A percentile compares a stretch with the other conserved stretches of the same genome.
Conservation (phyloP, 2,888 invertebrate species). For the Chymomyza caudatula region DNA sequence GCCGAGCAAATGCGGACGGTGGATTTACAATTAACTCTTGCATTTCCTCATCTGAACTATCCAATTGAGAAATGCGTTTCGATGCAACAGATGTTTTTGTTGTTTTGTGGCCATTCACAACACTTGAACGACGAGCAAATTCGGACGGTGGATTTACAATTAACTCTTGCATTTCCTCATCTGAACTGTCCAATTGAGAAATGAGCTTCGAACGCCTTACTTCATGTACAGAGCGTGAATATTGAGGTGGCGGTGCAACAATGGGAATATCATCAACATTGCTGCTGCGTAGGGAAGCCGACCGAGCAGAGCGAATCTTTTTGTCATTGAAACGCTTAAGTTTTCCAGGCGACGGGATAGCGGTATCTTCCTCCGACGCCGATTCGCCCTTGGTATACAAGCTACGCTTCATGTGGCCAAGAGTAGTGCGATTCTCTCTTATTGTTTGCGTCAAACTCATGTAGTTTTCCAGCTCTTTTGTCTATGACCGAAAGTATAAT, state of each 20-base stretch:
- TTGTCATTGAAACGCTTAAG: not conserved
- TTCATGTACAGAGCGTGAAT: not conserved
- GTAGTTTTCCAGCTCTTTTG: slow-evolving; percentile 26
- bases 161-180: not conserved
- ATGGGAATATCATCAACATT: not conserved
- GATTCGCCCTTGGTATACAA: slow-evolving; percentile 53
- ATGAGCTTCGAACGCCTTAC: no score
- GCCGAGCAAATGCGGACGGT: not conserved
- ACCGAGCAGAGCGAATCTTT: not conserved
- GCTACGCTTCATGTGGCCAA: slow-evolving; percentile 15
- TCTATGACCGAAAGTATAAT: slow-evolving; percentile 16
- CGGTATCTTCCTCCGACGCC: slow-evolving; percentile 12
- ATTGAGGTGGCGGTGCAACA: not conserved
- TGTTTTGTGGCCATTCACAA: not conserved
- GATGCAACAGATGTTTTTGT: not conserved
- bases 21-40: not conserved
- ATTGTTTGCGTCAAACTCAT: slow-evolving; percentile 10
- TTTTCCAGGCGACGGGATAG: not conserved
- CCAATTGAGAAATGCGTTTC: no score
- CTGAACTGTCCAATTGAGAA: not conserved
- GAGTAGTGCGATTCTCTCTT: not conserved
- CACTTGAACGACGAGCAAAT: not conserved
- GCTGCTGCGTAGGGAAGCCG: not conserved
- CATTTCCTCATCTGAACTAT: not conserved
- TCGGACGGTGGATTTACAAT: not conserved